Evolutionary conservation across 2,888 invertebrate genomes (phyloP).

Genomic region (Phyllotreta striolata): DNA sequence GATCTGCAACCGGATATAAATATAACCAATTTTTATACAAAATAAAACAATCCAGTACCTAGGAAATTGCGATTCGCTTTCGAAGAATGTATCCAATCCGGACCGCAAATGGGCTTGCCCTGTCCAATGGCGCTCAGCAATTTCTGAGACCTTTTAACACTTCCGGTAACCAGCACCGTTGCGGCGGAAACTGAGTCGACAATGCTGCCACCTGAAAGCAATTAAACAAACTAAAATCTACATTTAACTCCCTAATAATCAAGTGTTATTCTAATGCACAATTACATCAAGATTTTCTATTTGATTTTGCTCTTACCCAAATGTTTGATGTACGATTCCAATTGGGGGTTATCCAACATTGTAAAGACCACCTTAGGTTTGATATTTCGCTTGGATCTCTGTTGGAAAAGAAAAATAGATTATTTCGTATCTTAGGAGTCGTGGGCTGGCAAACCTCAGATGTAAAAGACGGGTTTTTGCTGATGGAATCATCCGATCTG

Average conservation of each 20-base stretch:
- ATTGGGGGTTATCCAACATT: conserved; percentile 56
- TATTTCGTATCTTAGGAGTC: not conserved
- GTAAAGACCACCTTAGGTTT: conserved; percentile 60
- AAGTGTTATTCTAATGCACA: conserved; percentile 6
- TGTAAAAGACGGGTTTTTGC: no score
- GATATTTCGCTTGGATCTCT: conserved; percentile 51
- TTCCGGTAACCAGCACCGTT: conserved; percentile 66
- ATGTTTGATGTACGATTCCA: conserved; percentile 53
- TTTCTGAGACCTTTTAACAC: conserved; percentile 68
- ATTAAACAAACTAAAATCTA: not conserved
- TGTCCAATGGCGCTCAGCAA: conserved; percentile 68
- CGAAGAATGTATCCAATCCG: conserved; percentile 55
- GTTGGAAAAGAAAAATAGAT: conserved; percentile 20
- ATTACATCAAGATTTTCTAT: not conserved
- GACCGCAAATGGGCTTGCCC: conserved; percentile 67
- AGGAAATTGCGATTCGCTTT: conserved; percentile 54
- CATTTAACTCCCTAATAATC: no score
- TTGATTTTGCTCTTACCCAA: conserved; percentile 49
- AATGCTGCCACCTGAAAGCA: conserved; percentile 64
- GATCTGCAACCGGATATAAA: conserved; percentile 60
- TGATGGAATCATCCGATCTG: no score
- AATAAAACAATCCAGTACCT: conserved; percentile 46
- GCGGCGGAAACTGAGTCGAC: conserved; percentile 62
- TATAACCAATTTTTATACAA: not conserved
- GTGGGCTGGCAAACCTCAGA: no score